A percentile compares a stretch with the other conserved stretches of the same genome.
Conservation (phyloP, 2,113 vertebrate species). For the Rhodinocichla rosea region DNA sequence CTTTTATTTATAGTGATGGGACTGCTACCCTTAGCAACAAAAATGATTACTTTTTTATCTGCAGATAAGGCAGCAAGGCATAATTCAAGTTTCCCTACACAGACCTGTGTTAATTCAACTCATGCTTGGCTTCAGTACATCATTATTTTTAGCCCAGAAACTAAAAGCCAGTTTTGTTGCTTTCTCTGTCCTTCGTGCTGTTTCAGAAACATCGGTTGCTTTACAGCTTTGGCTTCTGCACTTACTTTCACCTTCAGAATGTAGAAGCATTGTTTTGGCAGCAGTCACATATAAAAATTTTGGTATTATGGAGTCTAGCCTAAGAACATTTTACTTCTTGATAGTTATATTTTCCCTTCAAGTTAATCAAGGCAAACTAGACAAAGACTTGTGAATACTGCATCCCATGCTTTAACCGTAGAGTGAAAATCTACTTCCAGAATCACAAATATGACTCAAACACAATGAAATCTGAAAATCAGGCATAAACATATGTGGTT, state of each 20-base stretch:
- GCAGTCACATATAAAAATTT: background rate
- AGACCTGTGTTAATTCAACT: background rate
- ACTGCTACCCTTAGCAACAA: background rate
- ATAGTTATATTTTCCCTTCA: background rate
- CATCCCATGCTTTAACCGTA: background rate
- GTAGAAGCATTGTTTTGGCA: background rate
- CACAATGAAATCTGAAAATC: background rate
- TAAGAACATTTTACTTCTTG: background rate
- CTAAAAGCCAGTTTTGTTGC: background rate
- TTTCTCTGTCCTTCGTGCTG: background rate
- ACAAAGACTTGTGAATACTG: background rate
- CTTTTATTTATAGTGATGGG: background rate
- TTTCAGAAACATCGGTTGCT: background rate
- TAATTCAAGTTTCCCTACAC: background rate
- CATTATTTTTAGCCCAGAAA: background rate
- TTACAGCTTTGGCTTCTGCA: background rate
- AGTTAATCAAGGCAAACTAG: background rate
- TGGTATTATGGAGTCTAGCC: background rate
- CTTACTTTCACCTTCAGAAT: background rate
- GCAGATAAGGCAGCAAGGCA: background rate
- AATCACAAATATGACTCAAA: background rate
- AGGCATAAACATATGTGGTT: background rate
- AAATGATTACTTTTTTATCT: background rate
- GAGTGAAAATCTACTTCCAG: background rate
- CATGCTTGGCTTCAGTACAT: background rate